Evolutionary conservation across 2,113 vertebrate species (phyloP).

Genomic region (Pterocles gutturalis): DNA sequence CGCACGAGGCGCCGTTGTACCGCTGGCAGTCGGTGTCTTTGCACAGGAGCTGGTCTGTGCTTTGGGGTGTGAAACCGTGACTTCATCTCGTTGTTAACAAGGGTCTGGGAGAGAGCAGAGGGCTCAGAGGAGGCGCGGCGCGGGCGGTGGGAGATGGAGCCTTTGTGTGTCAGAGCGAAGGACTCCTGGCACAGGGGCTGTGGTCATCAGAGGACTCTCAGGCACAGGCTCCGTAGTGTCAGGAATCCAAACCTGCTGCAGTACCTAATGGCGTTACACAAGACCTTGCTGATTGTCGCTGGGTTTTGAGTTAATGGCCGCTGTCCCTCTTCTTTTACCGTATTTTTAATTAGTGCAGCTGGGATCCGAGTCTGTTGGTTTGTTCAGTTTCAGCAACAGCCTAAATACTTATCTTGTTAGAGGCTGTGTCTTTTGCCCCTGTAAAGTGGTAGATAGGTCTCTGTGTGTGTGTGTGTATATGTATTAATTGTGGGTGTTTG

Average conservation of each 20-base stretch:
- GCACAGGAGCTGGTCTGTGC: not conserved
- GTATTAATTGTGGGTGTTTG: not conserved
- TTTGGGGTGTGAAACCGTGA: not conserved
- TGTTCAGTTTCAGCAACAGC: not conserved
- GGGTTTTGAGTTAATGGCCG: not conserved
- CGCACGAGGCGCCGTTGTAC: too few species aligned
- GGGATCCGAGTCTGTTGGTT: not conserved
- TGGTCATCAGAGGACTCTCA: not conserved
- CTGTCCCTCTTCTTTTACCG: rapidly evolving
- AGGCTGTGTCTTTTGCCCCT: not conserved
- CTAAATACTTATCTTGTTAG: not conserved
- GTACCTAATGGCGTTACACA: not conserved
- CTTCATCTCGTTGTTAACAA: not conserved
- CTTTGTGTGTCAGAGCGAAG: not conserved
- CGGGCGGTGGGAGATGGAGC: not conserved
- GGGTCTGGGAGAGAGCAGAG: not conserved
- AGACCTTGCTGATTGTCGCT: not conserved
- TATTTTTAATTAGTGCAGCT: not conserved
- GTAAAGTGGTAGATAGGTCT: not conserved
- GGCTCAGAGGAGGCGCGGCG: not conserved
- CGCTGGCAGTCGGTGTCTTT: rapidly evolving
- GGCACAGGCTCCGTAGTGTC: not conserved
- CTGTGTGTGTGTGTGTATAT: not conserved
- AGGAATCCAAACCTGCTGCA: not conserved
- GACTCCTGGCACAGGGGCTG: not conserved